Conservation (phyloP, 1,140 invertebrate genomes). For the Onthophagus taurus region DNA sequence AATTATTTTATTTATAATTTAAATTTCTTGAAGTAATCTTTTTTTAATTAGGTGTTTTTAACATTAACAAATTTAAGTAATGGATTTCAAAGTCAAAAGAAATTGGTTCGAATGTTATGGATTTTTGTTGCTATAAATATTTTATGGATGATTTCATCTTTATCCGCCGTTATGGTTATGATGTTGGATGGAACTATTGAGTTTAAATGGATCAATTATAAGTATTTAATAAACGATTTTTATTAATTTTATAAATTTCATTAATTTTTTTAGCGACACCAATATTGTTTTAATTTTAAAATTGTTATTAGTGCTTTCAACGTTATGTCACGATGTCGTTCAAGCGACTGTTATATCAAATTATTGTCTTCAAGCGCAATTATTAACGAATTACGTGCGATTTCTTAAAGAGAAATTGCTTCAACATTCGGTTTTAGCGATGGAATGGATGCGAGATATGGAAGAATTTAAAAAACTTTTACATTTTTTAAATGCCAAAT, state of each 20-base stretch:
- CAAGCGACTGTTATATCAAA: constrained; percentile 68
- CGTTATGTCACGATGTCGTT: constrained; percentile 65
- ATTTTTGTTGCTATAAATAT: constrained; percentile 56
- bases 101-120: constrained; percentile 58
- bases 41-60: constrained; percentile 52
- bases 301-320: constrained; percentile 53
- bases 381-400: constrained; percentile 59
- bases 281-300: constrained; percentile 44
- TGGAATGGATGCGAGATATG: constrained; percentile 74
- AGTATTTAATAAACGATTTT: no score
- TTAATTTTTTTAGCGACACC: constrained; percentile 39
- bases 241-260: no score
- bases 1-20: constrained; percentile 4
- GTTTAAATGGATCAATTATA: constrained; percentile 52
- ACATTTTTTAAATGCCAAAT: constrained; percentile 62
- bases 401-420: constrained; percentile 60
- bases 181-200: constrained; percentile 49
- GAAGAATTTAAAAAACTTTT: constrained; percentile 64
- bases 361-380: constrained; percentile 70
- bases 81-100: constrained; percentile 52
- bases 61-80: constrained; percentile 55
- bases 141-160: constrained; percentile 56
- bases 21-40: constrained; percentile 20
- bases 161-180: constrained; percentile 56
- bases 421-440: constrained; percentile 55